Base-by-base conservation (phyloP, 2,797 vertebrate genomes). In the Anguilla marmorata region DNA sequence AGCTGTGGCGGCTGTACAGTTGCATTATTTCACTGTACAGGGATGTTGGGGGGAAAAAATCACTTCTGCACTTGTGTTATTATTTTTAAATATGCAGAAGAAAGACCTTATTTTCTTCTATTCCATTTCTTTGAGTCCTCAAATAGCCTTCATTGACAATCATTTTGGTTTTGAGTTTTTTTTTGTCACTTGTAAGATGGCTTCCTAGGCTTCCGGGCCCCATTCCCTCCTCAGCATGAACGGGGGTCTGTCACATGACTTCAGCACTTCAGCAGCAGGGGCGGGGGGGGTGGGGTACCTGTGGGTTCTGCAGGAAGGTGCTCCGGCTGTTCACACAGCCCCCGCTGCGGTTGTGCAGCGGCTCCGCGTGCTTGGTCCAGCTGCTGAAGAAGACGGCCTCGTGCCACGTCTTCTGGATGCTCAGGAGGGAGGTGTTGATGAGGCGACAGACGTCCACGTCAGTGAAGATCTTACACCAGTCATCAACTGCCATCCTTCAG, bases 221-320 rank as follows among this genome's bases (percentile, higher is more conserved):
- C 3, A 14, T 58, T 16, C 14, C 14, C 56, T 58, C 16, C 14
- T 58, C 56, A 58, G 12, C 16, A 11, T 24, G 16, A 63, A 19
- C 9, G 52, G 60, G 5, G 60, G 60, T 76, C 14, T 21, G 33
- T 79, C 69, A 84, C 52, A 85, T 85, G 84, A 85, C 14, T 33
- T 85, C 52, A 58, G 52, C 50, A 30, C 56, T 52, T 52, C 50
- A 52, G 50, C 50, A 52, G 50, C 50, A 52, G 50, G 50, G 41
- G 41, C 4, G 41, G 41, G 41, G 41, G 3, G 12, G 50, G 41
- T 0, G 41, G 41, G 41, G 41, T 54, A 97, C 97, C 97, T 97
- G 98, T n/a, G 98, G 98, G 93, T 99, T 99, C 94, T 99, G 98
- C 80, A 99, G 94, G 92, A 99, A 99, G 4, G 97, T 98, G 0